phyloP scores from a whole-genome alignment of 2,113 vertebrate genomes.

The Archocentrus centrarchus region DNA sequence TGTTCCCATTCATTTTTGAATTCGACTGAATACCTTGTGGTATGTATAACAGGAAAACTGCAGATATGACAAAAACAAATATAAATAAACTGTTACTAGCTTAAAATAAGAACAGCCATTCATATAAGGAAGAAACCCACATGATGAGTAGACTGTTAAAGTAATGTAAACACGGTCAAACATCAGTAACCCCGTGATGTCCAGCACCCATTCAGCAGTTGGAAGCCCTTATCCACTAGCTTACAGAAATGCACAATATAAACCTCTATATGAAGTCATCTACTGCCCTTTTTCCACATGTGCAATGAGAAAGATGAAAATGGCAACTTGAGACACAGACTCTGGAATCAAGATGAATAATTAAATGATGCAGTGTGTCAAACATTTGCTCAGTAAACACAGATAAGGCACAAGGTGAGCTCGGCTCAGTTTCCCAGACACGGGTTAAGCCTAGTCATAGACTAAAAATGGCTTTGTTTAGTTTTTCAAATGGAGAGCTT shows the following conservation, averaged over 20 bases:
- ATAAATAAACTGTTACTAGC: not conserved
- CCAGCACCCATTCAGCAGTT: slow-evolving; percentile 34
- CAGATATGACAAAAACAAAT: not conserved
- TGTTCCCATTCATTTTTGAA: not conserved
- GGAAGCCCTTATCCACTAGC: slow-evolving; percentile 37
- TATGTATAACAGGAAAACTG: not conserved
- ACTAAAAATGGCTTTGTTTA: not conserved
- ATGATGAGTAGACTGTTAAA: slow-evolving; percentile 14
- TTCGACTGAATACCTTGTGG: not conserved
- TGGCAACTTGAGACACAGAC: not conserved
- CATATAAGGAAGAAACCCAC: not conserved
- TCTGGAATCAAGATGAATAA: not conserved
- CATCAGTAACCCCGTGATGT: slow-evolving; percentile 21
- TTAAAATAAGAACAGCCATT: not conserved
- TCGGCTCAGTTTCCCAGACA: not conserved
- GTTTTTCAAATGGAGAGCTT: not conserved
- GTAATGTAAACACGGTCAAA: slow-evolving; percentile 34
- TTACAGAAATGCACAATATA: not conserved
- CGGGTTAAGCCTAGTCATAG: not conserved
- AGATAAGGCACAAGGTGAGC: slow-evolving; percentile 64
- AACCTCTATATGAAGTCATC: not conserved
- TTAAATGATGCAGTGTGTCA: not conserved
- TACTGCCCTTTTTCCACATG: not conserved
- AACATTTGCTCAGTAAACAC: not conserved
- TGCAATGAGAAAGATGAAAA: not conserved